Conservation (phyloP, 2,888 invertebrate species). For the Alcis repandata region DNA sequence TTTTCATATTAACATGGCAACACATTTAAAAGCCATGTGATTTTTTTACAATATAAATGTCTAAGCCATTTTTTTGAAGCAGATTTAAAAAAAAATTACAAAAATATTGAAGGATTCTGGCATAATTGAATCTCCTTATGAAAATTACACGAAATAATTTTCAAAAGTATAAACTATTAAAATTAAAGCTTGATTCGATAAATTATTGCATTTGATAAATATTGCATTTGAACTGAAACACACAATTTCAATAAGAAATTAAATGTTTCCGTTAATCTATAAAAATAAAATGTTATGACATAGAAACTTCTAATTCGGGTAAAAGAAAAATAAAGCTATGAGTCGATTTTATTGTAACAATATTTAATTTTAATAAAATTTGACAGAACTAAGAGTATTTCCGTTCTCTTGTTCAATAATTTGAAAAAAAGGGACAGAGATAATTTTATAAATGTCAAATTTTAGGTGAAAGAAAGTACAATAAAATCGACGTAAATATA, state of each 20-base stretch:
- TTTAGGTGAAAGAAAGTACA: not conserved
- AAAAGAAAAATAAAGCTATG: conserved; percentile 8
- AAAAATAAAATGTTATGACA: conserved; percentile 8
- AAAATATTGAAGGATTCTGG: conserved; percentile 15
- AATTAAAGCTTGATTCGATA: conserved; percentile 21
- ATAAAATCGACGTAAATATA: conserved; percentile 5
- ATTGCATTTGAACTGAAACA: conserved; percentile 37
- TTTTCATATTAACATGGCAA: conserved; percentile 9
- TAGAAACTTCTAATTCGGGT: conserved; percentile 3
- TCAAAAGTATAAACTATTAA: conserved; percentile 30
- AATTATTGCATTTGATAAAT: conserved; percentile 34
- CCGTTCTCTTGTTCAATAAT: not conserved
- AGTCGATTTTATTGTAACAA: not conserved
- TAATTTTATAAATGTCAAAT: not conserved
- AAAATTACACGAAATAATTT: conserved; percentile 34
- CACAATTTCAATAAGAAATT: conserved; percentile 24
- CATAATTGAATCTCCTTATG: conserved; percentile 19
- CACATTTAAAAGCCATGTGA: conserved; percentile 3
- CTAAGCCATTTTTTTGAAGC: not conserved
- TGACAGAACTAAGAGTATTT: not conserved
- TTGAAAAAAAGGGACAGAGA: not conserved
- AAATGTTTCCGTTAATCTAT: conserved; percentile 15
- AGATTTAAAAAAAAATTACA: not conserved
- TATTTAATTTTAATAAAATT: not conserved
- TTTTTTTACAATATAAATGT: conserved; percentile 5